A percentile compares a stretch with the other conserved stretches of the same genome.
phyloP scores from a whole-genome alignment of 2,113 vertebrate genomes.

The Etheostoma spectabile region DNA sequence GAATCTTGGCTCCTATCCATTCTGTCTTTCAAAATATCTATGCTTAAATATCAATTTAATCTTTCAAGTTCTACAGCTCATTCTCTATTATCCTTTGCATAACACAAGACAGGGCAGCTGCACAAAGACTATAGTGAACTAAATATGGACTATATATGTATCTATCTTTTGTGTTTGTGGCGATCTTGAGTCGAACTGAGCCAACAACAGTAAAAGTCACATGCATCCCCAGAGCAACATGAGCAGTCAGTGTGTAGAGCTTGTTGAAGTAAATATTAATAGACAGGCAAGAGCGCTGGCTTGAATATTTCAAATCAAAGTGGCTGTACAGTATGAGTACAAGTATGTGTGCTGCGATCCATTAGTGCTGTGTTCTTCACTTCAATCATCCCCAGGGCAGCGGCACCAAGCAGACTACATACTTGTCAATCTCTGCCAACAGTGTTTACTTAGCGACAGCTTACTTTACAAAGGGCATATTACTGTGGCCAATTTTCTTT shows the following conservation, averaged over 20 bases:
- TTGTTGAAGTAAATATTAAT: slow-evolving; percentile 71
- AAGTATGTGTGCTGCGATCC: slow-evolving; percentile 55
- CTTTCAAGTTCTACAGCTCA: background rate
- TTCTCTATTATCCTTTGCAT: background rate
- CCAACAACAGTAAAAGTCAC: slow-evolving; percentile 46
- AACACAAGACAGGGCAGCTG: background rate
- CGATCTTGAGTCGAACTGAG: slow-evolving; percentile 38
- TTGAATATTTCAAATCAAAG: slow-evolving; percentile 73
- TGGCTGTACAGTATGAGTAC: slow-evolving; percentile 47
- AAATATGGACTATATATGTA: background rate
- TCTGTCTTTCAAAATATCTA: background rate
- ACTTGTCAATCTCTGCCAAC: slow-evolving; percentile 34
- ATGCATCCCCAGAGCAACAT: slow-evolving; percentile 34
- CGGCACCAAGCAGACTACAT: slow-evolving; percentile 43
- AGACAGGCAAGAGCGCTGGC: slow-evolving; percentile 50
- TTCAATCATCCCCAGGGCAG: slow-evolving; percentile 50
- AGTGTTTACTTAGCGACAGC: slow-evolving; percentile 40
- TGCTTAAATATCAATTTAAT: slow-evolving; percentile 2
- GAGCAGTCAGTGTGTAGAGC: slow-evolving; percentile 45
- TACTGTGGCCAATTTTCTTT: background rate
- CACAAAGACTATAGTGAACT: background rate
- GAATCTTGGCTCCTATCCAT: background rate
- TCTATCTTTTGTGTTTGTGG: slow-evolving; percentile 23
- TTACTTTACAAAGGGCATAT: slow-evolving; percentile 40
- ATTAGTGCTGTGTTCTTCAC: slow-evolving; percentile 64